Evolutionary conservation across 2,113 vertebrate genomes (phyloP).

Genomic region (Spilogale gracilis): DNA sequence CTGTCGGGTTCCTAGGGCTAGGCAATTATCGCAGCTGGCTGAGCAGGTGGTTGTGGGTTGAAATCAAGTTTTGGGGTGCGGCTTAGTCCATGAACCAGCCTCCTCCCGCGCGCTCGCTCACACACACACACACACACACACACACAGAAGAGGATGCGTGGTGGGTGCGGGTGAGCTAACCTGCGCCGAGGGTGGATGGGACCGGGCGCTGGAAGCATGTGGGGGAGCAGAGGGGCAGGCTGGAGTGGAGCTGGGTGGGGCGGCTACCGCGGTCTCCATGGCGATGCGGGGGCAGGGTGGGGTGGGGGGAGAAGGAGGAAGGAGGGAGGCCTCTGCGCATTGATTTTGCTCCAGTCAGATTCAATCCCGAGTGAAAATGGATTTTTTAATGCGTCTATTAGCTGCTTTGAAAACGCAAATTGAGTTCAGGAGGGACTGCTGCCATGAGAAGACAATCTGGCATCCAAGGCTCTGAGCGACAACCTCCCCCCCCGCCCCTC

Average conservation of each 20-base stretch:
- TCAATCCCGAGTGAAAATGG: constrained; percentile 90
- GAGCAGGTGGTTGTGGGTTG: background rate
- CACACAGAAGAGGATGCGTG: background rate
- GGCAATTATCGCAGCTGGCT: background rate
- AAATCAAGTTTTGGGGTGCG: background rate
- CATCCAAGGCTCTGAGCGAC: constrained; percentile 22
- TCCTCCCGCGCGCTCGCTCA: no score
- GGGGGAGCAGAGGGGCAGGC: background rate
- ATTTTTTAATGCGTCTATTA: constrained; percentile 92
- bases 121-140: background rate
- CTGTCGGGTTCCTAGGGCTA: background rate
- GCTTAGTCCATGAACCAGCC: background rate
- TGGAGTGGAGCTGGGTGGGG: rapidly evolving
- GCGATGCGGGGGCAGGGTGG: background rate
- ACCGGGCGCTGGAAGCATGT: background rate
- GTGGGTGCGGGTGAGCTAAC: rapidly evolving
- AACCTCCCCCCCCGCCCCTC: no score
- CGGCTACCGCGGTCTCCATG: constrained; percentile 79
- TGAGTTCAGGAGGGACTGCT: constrained; percentile 86
- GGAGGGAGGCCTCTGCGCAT: constrained; percentile 68
- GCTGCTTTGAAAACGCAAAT: constrained; percentile 91
- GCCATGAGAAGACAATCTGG: constrained; percentile 87
- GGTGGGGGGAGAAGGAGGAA: background rate
- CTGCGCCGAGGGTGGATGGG: rapidly evolving
- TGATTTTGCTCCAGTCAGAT: constrained; percentile 88